Evolutionary conservation across 2,888 invertebrate genomes (phyloP).

Genomic region (Thecophora atra): DNA sequence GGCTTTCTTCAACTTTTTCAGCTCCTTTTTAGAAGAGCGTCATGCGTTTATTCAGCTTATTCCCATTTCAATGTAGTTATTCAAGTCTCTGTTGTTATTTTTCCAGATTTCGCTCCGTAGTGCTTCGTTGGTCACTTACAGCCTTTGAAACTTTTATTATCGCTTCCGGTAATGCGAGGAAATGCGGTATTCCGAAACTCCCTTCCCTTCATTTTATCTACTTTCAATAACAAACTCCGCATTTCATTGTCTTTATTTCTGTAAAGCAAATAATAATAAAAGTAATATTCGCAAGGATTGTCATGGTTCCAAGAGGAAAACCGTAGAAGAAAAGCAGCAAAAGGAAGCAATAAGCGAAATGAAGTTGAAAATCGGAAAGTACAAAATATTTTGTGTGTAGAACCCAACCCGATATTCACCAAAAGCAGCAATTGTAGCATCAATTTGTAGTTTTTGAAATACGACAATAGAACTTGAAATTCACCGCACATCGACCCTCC

Average conservation of each 20-base stretch:
- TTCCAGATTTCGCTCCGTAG: background rate
- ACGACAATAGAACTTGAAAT: constrained; percentile 7
- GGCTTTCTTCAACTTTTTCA: too few relatives aligned
- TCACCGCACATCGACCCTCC: background rate
- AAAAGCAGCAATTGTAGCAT: constrained; percentile 5
- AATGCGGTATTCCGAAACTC: background rate
- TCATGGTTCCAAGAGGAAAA: background rate
- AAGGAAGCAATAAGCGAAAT: background rate
- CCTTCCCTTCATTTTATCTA: background rate
- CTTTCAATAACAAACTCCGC: background rate
- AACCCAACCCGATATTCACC: constrained; percentile 4
- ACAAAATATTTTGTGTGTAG: background rate
- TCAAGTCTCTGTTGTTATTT: background rate
- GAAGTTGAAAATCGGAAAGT: background rate
- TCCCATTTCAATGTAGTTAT: too few relatives aligned
- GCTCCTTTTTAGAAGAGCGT: too few relatives aligned
- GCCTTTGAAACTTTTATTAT: background rate
- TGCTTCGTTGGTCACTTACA: background rate
- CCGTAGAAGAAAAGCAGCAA: background rate
- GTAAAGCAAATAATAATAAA: background rate
- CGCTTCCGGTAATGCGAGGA: constrained; percentile 27
- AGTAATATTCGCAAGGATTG: constrained; percentile 11
- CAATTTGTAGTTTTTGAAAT: constrained; percentile 29
- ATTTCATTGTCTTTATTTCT: constrained; percentile 21
- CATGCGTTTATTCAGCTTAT: too few relatives aligned